phyloP scores from a whole-genome alignment of 2,113 vertebrate genomes.

The Sapajus apella region DNA sequence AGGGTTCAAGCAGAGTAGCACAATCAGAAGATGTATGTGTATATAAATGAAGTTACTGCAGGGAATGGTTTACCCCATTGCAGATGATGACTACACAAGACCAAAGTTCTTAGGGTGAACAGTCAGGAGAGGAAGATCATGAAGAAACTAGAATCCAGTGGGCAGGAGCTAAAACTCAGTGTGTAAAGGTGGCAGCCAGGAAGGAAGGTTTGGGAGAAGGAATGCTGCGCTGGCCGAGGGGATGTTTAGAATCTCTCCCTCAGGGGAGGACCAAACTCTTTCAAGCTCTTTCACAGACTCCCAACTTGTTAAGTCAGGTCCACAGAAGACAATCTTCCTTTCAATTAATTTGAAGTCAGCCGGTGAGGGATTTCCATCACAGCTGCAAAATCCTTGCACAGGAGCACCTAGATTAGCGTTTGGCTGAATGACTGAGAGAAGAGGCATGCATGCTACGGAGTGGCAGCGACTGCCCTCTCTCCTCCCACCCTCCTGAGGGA shows the following conservation, averaged over 20 bases:
- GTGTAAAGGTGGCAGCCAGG: accelerated
- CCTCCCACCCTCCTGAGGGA: too few species aligned
- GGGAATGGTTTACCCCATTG: neutral
- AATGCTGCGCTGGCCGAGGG: neutral
- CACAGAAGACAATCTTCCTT: neutral
- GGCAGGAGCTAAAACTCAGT: neutral
- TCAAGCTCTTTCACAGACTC: neutral
- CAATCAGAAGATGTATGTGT: accelerated
- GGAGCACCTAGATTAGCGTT: too few species aligned
- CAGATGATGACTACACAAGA: neutral
- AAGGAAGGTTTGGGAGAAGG: too few species aligned
- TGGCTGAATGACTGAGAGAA: neutral
- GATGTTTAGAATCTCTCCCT: neutral
- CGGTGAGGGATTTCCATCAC: neutral
- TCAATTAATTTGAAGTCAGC: neutral
- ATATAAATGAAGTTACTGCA: neutral
- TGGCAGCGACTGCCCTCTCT: neutral
- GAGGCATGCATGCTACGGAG: accelerated
- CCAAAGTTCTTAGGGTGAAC: neutral
- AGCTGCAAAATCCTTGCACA: neutral
- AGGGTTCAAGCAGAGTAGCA: neutral
- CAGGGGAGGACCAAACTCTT: neutral
- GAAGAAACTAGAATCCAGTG: neutral
- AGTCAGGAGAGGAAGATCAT: neutral
- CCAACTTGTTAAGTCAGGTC: neutral